Conservation (phyloP, 1,140 invertebrate genomes). For the Vanessa tameamea region DNA sequence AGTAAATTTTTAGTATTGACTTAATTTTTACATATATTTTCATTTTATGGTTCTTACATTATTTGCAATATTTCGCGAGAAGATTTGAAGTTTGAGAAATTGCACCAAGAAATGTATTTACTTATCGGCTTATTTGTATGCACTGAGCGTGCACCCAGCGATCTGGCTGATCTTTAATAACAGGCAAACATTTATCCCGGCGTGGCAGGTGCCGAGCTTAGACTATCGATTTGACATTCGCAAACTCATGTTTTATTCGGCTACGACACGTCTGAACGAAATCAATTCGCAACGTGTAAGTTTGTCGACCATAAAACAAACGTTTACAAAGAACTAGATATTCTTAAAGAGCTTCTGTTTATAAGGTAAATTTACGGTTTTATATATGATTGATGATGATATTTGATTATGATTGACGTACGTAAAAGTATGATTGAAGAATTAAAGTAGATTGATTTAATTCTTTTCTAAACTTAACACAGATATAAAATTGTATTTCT, state of each 20-base stretch:
- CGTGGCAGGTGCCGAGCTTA: conserved; percentile 13
- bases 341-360: background rate
- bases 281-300: conserved; percentile 17
- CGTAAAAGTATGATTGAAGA: no score
- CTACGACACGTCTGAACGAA: conserved; percentile 5
- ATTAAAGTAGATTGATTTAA: no score
- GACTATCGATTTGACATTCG: conserved; percentile 23
- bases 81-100: background rate
- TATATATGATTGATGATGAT: no score
- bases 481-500: no score
- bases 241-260: conserved; percentile 21
- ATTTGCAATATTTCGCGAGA: background rate
- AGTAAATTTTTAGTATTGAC: background rate
- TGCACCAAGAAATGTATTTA: background rate
- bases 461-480: no score
- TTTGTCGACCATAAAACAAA: conserved; percentile 5
- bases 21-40: background rate
- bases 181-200: conserved; percentile 15
- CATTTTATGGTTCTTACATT: background rate
- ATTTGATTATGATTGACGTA: no score
- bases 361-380: background rate
- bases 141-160: conserved; percentile 13
- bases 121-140: conserved; percentile 16
- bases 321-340: background rate
- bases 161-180: conserved; percentile 14